Base-by-base conservation (phyloP, 2,888 invertebrate genomes). In the Cephus runcator region DNA sequence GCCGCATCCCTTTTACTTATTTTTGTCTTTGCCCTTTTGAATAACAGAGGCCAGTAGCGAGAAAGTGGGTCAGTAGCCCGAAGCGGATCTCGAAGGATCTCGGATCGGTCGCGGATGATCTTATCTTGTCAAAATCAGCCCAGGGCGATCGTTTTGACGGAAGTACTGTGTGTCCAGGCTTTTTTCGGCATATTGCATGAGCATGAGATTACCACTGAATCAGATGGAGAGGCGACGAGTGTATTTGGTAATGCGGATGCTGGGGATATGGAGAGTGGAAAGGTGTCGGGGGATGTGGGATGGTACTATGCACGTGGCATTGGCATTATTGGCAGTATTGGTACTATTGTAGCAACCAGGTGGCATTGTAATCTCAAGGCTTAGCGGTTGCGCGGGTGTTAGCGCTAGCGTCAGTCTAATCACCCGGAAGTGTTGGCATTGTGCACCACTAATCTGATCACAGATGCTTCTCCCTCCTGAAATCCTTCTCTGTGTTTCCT, bases 401-500 rank as follows among this genome's bases (percentile, higher is more conserved):
- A 77, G 75, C 68, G 75, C 56, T 76, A 78, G 76, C 76, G 85
- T 87, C 83, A 82, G 87, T 81, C 87, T 87, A 86, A 87, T 86
- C 87, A 86, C 81, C 83, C 83, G 86, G 83, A 87, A 86, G 87
- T 86, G 86, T 84, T 83, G 85, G 83, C 83, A 80, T 83, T 87
- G 84, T 84, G 80, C 85, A 78, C 81, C 83, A 83, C 82, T 87
- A 87, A 87, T 87, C 87, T 85, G 83, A 86, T 86, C 86, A 86
- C 86, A 85, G 86, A 86, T 86, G 85, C 83, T 86, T 83, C 86
- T 83, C 82, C 82, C 82, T 82, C 80, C 76, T 75, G 40, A 75
- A 76, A 78, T 23, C 56, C 56, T 56, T 56, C 56, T 56, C 23
- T 9, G 23, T 56, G 56, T 23, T 56, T 56, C 56, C 71, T 73